These are phyloP conservation scores for Minunthozetes semirufus DNA, from an alignment of 2,888 invertebrate species.

Conservation along the genomic window DNA sequence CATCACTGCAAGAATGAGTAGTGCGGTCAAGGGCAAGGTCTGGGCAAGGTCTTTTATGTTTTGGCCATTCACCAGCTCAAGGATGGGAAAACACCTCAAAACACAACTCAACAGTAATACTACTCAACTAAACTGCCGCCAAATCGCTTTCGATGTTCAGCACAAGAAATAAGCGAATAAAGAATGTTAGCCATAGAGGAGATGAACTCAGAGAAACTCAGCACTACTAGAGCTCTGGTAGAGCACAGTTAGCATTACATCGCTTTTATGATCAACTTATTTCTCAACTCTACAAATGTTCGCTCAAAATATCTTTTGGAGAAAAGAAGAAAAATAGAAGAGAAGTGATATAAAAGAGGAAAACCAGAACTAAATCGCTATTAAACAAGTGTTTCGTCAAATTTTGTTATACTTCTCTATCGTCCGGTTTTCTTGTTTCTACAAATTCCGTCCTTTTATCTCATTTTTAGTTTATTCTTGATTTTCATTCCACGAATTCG, in stretches of 20 bases:
- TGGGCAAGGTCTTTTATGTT: not conserved
- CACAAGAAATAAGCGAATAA: conserved; percentile 2
- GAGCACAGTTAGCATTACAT: conserved; percentile 1
- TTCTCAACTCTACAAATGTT: conserved; percentile 1
- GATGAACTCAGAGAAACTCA: conserved; percentile 11
- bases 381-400: not conserved
- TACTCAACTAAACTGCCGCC: conserved; percentile 4
- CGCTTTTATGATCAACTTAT: conserved; percentile 12
- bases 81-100: conserved; percentile 23
- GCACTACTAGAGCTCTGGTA: not conserved
- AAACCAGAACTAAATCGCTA: not conserved
- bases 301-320: not conserved
- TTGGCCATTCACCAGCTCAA: conserved; percentile 21
- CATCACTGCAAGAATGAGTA: not conserved
- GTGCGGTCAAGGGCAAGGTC: conserved; percentile 23
- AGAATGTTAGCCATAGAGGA: conserved; percentile 7
- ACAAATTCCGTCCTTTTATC: not conserved
- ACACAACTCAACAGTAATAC: not conserved
- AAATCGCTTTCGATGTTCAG: conserved; percentile 12
- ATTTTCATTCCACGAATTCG: too few species aligned
- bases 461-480: not conserved
- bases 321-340: not conserved
- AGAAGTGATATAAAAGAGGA: not conserved
- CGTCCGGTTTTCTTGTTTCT: too few species aligned
- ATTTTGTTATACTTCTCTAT: not conserved